Evolutionary conservation across 2,113 vertebrate species (phyloP).

Genomic region (Rafetus swinhoei): DNA sequence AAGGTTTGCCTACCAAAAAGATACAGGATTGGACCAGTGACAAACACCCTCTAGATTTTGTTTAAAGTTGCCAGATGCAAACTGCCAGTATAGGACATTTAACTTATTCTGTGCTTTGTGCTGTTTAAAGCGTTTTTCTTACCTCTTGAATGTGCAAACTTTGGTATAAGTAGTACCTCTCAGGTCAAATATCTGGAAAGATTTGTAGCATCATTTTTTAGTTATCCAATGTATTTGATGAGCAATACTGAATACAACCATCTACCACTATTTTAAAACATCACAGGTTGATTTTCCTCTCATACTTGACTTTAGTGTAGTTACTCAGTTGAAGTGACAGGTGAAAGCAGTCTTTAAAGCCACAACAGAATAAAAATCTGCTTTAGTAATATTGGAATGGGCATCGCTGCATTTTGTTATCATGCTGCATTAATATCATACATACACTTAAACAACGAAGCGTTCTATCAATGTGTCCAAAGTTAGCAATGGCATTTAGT

Average conservation of each 20-base stretch:
- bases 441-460: background rate
- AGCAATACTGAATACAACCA: slow-evolving; percentile 11
- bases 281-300: slow-evolving; percentile 23
- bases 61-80: background rate
- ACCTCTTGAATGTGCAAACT: background rate
- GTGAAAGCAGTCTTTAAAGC: background rate
- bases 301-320: slow-evolving; percentile 23
- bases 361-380: slow-evolving; percentile 23
- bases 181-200: slow-evolving; percentile 54
- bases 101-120: slow-evolving; percentile 24
- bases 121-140: slow-evolving; percentile 38
- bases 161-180: slow-evolving; percentile 4
- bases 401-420: background rate
- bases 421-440: background rate
- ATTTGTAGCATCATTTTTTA: slow-evolving; percentile 38
- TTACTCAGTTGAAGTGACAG: background rate
- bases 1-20: slow-evolving; percentile 55
- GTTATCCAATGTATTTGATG: slow-evolving; percentile 32
- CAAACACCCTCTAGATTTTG: slow-evolving; percentile 43
- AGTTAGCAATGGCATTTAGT: background rate
- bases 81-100: slow-evolving; percentile 23
- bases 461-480: background rate
- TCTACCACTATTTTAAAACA: slow-evolving; percentile 13
- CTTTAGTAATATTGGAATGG: fast-evolving
- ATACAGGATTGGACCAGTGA: slow-evolving; percentile 55